Conservation (phyloP, 2,797 vertebrate species). For the Chrysocyon brachyurus region DNA sequence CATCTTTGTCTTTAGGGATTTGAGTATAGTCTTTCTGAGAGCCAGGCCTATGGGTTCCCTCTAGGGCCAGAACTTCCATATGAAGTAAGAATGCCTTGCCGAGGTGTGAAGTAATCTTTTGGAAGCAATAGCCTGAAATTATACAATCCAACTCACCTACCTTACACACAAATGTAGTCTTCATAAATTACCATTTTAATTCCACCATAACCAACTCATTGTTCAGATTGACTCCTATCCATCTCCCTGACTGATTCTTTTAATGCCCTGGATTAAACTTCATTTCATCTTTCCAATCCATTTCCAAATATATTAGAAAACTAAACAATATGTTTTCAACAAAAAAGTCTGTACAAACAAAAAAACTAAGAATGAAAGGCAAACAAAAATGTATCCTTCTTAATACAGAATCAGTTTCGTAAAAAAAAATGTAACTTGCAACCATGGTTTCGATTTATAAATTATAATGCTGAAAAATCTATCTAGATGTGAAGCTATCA, state of each 20-base stretch:
- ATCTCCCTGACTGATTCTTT: background rate
- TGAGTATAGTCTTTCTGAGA: background rate
- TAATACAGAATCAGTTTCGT: background rate
- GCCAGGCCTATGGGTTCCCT: background rate
- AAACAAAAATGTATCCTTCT: background rate
- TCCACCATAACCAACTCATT: background rate
- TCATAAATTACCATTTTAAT: slow-evolving; percentile 12
- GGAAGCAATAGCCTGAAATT: background rate
- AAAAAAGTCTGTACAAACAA: background rate
- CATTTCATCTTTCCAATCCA: background rate
- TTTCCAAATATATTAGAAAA: background rate
- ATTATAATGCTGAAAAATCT: background rate
- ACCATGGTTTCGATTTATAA: background rate
- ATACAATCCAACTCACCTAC: background rate
- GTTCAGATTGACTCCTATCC: background rate
- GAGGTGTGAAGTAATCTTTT: background rate
- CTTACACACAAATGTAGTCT: background rate
- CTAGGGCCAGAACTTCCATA: background rate
- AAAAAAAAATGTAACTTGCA: background rate
- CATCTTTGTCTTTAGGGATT: background rate
- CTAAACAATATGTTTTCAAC: background rate
- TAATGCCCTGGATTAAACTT: background rate
- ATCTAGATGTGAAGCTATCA: background rate
- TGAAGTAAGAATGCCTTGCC: background rate
- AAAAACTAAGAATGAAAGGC: background rate